phyloP scores from a whole-genome alignment of 1,140 invertebrate genomes.

The Euwallacea similis region DNA sequence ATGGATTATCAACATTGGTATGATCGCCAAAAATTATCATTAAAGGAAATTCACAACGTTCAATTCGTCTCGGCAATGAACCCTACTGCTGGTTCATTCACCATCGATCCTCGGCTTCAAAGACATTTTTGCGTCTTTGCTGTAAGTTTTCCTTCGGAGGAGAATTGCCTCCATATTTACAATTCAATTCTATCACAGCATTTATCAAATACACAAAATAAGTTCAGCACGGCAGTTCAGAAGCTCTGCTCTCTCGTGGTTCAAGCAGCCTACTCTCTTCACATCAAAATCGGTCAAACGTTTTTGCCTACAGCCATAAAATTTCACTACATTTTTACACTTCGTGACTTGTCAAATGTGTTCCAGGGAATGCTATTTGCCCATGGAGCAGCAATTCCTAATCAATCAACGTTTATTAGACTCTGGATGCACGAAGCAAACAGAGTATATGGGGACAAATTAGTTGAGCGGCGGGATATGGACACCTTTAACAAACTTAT shows the following conservation, averaged over 20 bases:
- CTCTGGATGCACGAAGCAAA: constrained; percentile 89
- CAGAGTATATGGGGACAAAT: constrained; percentile 88
- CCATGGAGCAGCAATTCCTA: constrained; percentile 74
- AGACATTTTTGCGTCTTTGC: constrained; percentile 94
- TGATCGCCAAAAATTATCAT: constrained; percentile 79
- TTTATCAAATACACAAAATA: constrained; percentile 65
- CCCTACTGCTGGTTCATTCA: constrained; percentile 93
- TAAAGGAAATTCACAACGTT: constrained; percentile 93
- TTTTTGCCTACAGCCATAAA: constrained; percentile 92
- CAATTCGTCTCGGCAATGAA: constrained; percentile 97
- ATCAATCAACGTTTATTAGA: constrained; percentile 69
- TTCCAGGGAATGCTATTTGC: constrained; percentile 89
- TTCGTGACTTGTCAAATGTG: constrained; percentile 89
- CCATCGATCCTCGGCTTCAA: constrained; percentile 88
- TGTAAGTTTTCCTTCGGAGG: constrained; percentile 78
- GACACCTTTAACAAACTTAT: constrained; percentile 74
- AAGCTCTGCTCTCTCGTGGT: constrained; percentile 67
- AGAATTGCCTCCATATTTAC: constrained; percentile 83
- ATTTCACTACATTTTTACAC: constrained; percentile 94
- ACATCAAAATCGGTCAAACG: constrained; percentile 71
- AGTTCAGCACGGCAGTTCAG: constrained; percentile 65
- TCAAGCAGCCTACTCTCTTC: constrained; percentile 72
- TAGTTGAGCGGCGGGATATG: constrained; percentile 76
- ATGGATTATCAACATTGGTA: constrained; percentile 96
- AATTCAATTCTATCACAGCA: constrained; percentile 80